phyloP scores from a whole-genome alignment of 2,888 invertebrate genomes.

The Suillia variegata region DNA sequence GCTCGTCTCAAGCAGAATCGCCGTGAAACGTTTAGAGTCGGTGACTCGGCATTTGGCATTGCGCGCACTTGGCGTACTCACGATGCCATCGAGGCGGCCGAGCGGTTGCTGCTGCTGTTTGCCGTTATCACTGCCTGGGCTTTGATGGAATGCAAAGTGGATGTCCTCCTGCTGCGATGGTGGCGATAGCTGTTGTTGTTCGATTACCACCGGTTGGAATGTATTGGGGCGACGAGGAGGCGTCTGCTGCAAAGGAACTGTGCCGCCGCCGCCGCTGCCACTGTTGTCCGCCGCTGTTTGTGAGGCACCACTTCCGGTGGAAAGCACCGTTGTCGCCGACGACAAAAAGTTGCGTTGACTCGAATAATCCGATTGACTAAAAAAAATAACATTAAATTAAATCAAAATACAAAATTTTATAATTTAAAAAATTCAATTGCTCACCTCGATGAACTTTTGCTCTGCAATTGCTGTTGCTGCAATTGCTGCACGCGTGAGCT shows the following conservation, averaged over 20 bases:
- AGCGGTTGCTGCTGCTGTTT: conserved; percentile 52
- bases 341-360: conserved; percentile 56
- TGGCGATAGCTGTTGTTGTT: conserved; percentile 41
- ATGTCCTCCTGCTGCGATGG: conserved; percentile 33
- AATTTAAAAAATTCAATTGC: conserved; percentile 7
- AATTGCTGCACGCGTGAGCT: conserved; percentile 63
- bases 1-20: conserved; percentile 82
- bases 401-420: background rate
- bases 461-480: conserved; percentile 42
- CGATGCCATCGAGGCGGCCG: conserved; percentile 72
- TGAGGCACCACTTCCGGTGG: conserved; percentile 43
- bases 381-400: no score
- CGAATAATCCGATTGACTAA: conserved; percentile 55
- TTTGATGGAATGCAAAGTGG: conserved; percentile 52
- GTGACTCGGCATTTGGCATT: conserved; percentile 70
- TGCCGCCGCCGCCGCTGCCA: no score
- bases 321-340: conserved; percentile 54
- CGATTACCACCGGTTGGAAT: conserved; percentile 49
- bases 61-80: conserved; percentile 67
- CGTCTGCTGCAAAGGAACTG: conserved; percentile 24
- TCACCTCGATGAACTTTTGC: conserved; percentile 59
- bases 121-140: conserved; percentile 54
- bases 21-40: conserved; percentile 77
- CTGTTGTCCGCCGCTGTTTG: conserved; percentile 14
- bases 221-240: conserved; percentile 35